Evolutionary conservation across 1,140 invertebrate species (phyloP).

Genomic region (Heliconius hewitsoni): DNA sequence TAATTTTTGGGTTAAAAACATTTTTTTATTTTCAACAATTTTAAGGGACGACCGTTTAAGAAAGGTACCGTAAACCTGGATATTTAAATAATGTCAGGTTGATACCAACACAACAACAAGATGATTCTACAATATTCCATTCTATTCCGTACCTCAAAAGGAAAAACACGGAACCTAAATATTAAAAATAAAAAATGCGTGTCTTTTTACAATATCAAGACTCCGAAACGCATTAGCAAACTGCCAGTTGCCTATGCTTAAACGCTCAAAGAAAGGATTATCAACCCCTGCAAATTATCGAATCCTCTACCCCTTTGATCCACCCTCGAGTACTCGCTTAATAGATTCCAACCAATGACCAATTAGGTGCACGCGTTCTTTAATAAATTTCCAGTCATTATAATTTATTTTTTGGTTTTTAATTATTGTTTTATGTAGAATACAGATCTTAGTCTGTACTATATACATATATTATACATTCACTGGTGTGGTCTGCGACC

Average conservation of each 20-base stretch:
- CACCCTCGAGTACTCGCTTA: conserved; percentile 4
- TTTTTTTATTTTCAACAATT: no score
- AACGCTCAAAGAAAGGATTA: conserved; percentile 24
- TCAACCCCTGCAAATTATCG: conserved; percentile 16
- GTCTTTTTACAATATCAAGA: neutral
- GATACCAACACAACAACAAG: no score
- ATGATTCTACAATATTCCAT: no score
- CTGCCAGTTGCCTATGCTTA: conserved; percentile 14
- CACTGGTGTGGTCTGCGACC: no score
- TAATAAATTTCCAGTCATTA: conserved; percentile 8
- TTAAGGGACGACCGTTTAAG: no score
- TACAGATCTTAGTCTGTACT: neutral
- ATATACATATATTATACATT: no score
- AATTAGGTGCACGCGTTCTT: conserved; percentile 22
- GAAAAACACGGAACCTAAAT: neutral
- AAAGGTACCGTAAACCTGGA: no score
- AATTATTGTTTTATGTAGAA: neutral
- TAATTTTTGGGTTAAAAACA: no score
- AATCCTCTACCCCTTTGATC: conserved; percentile 21
- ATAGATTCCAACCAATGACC: conserved; percentile 24
- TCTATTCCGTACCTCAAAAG: no score
- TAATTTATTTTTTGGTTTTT: neutral
- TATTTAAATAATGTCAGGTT: no score
- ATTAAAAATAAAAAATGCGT: neutral
- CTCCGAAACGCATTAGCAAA: neutral